These are phyloP conservation scores for Dromococcyx pavoninus DNA, from an alignment of 2,797 vertebrate genomes.

Conservation along the genomic window DNA sequence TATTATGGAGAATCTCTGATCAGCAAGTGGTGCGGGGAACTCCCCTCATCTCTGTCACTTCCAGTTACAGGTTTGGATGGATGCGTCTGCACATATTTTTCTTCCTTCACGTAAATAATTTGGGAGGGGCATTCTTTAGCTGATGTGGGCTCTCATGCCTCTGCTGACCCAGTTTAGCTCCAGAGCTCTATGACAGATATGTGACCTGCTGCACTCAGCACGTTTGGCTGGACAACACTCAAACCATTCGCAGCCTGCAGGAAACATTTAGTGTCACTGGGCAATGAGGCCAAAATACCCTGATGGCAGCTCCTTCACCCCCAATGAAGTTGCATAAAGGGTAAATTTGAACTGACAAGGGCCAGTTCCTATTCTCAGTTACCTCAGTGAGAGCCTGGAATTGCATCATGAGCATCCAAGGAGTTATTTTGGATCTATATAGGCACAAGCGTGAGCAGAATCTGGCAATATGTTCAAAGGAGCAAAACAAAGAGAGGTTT, in stretches of 20 bases:
- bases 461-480: neutral
- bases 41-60: neutral
- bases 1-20: neutral
- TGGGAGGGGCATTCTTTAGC: neutral
- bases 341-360: neutral
- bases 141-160: neutral
- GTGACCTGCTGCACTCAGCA: neutral
- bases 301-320: neutral
- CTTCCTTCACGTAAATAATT: neutral
- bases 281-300: neutral
- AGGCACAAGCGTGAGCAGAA: neutral
- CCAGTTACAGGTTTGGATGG: constrained; percentile 19
- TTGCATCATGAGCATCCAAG: neutral
- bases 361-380: neutral
- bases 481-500: constrained; percentile 6
- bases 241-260: neutral
- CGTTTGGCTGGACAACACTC: neutral
- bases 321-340: neutral
- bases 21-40: neutral
- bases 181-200: neutral
- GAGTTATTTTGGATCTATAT: neutral
- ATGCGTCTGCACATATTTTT: neutral
- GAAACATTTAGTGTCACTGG: neutral
- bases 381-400: neutral
- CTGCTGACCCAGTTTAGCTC: neutral